These are phyloP conservation scores for Tichodroma muraria DNA, from an alignment of 2,113 vertebrate genomes.

Conservation along the genomic window DNA sequence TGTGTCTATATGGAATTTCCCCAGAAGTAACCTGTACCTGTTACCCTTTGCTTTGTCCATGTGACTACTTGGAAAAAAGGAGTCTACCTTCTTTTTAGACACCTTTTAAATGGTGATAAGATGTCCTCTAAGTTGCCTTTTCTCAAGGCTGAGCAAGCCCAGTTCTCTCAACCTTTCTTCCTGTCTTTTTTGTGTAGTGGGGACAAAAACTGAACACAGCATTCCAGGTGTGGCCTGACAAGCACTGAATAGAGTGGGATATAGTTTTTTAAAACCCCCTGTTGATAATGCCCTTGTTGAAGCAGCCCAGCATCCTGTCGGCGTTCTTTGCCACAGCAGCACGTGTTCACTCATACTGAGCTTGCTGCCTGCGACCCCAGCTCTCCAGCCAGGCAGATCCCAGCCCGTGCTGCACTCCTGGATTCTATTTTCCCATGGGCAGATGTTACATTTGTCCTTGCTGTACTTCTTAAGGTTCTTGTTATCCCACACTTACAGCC, in stretches of 20 bases:
- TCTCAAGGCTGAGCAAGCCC: not conserved
- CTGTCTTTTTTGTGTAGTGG: rapidly evolving
- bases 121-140: not conserved
- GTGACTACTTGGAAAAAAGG: not conserved
- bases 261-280: not conserved
- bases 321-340: not conserved
- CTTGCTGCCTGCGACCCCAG: not conserved
- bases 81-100: not conserved
- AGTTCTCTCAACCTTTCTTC: not conserved
- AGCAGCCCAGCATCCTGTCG: not conserved
- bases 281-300: not conserved
- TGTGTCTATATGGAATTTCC: not conserved
- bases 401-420: not conserved
- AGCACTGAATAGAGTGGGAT: not conserved
- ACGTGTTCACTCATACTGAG: not conserved
- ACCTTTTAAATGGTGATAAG: not conserved
- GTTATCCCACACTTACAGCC: not conserved
- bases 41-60: not conserved
- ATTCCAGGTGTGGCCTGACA: not conserved
- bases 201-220: not conserved
- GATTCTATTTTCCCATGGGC: not conserved
- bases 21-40: not conserved
- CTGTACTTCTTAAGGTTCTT: not conserved
- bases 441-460: not conserved
- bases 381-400: not conserved